phyloP scores from a whole-genome alignment of 2,113 vertebrate genomes.

The Melospiza georgiana region DNA sequence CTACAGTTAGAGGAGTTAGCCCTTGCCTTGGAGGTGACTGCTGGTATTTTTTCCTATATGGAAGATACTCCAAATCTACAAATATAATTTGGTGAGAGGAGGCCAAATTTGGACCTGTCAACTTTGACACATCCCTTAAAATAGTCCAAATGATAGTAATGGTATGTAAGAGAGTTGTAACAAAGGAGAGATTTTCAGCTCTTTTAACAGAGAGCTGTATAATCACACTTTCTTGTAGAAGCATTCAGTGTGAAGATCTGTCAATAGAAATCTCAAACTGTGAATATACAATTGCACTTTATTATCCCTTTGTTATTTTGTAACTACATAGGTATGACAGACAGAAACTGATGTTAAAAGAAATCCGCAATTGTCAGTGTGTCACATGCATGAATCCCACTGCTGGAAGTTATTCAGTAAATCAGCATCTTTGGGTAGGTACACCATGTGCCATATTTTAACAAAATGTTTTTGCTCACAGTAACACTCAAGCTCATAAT shows the following conservation, averaged over 20 bases:
- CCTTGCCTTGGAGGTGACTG: slow-evolving; percentile 37
- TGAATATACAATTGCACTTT: slow-evolving; percentile 85
- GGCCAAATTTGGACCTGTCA: slow-evolving; percentile 79
- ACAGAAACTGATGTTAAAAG: slow-evolving; percentile 89
- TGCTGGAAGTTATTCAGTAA: slow-evolving; percentile 91
- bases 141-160: slow-evolving; percentile 72
- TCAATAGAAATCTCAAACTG: slow-evolving; percentile 85
- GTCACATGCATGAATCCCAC: slow-evolving; percentile 93
- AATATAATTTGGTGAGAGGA: slow-evolving; percentile 72
- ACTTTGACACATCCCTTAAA: slow-evolving; percentile 69
- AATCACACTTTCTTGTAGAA: slow-evolving; percentile 76
- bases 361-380: slow-evolving; percentile 89
- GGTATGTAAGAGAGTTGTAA: slow-evolving; percentile 69
- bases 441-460: slow-evolving; percentile 46
- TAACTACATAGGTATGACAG: slow-evolving; percentile 96
- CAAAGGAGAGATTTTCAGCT: slow-evolving; percentile 75
- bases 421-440: slow-evolving; percentile 87
- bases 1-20: neutral
- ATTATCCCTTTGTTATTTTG: slow-evolving; percentile 83
- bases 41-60: slow-evolving; percentile 36
- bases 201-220: slow-evolving; percentile 75
- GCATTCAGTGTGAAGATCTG: slow-evolving; percentile 75
- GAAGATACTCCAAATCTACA: slow-evolving; percentile 65
- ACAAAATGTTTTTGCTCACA: slow-evolving; percentile 50
- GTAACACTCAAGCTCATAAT: slow-evolving; percentile 70